Evolutionary conservation across 2,113 vertebrate species (phyloP), one percentile per base, ranked within the genome.

Genomic region (Craseonycteris thonglongyai): DNA sequence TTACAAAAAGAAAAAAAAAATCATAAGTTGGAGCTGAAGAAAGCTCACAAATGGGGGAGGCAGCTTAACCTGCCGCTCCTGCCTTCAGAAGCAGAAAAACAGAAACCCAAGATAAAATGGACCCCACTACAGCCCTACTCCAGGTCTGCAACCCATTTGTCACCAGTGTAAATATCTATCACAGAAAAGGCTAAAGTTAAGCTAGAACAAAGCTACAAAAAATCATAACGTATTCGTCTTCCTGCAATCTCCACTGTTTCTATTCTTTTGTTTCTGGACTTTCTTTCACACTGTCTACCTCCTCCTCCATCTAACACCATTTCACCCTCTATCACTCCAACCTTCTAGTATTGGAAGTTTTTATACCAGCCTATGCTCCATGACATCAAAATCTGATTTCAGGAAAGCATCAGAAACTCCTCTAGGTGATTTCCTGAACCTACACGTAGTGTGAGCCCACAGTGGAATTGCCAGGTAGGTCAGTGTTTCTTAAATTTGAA

Each of bases 1-100:
- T 94, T 96, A 89, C 13, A 82, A 83, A 96, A 87, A 79, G n/a
- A 92, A 95, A 94, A 45, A 68, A 45, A 87, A 88, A 40, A n/a
- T n/a, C n/a, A 80, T 22, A 88, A 58, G 35, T 71, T 91, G 22
- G 51, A 18, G 26, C 66, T 15, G 49, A 81, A 65, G 38, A 56
- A 86, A 95, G 33, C 51, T 75, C 51, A 47, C 40, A 72, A 78
- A 71, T 22, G 7, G 30, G 30, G 19, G 58, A 94, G 11, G 5
- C 22, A 78, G 35, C 49, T 95, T 87, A 95, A 51, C 6, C 8
- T 93, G 12, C 13, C 80, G 19, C 33, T 56, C 21, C 13, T 59
- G 33, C 26, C 38, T 92, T 93, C 80, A 63, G n/a, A 95, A 69
- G 92, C 18, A 58, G 40, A 74, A 45, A 93, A 61, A 61, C 12